Conservation (phyloP, 64 coral and sea anemone genomes). For the Actinia equina region DNA sequence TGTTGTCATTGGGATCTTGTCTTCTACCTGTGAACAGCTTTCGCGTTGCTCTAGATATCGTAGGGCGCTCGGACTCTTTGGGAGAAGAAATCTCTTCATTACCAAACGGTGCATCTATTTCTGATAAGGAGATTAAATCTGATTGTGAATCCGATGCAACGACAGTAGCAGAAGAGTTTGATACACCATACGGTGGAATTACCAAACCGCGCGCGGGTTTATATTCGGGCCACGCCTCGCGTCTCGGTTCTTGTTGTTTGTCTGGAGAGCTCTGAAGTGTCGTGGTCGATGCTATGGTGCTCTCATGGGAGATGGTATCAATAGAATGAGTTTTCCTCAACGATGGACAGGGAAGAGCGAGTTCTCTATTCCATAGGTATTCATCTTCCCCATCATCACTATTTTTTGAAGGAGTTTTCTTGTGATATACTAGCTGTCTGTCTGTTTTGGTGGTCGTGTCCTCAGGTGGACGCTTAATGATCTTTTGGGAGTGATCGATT, state of each 20-base stretch:
- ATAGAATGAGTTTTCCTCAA: constrained; percentile 2
- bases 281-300: neutral
- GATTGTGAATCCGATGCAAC: neutral
- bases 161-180: neutral
- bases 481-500: neutral
- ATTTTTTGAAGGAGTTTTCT: neutral
- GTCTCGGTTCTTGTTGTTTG: neutral
- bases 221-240: constrained; percentile 9
- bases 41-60: neutral
- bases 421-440: neutral
- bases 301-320: neutral
- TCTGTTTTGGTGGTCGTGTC: neutral
- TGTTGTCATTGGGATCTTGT: neutral
- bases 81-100: neutral
- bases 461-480: neutral
- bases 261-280: neutral
- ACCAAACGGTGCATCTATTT: neutral
- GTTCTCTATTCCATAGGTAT: neutral
- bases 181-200: constrained; percentile 12
- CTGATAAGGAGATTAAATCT: neutral
- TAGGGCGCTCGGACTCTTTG: neutral
- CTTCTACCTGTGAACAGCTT: constrained; percentile 10
- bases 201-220: neutral
- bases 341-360: neutral
- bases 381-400: neutral